phyloP scores from a whole-genome alignment of 2,888 invertebrate species.

The Pseudococcus viburni region DNA sequence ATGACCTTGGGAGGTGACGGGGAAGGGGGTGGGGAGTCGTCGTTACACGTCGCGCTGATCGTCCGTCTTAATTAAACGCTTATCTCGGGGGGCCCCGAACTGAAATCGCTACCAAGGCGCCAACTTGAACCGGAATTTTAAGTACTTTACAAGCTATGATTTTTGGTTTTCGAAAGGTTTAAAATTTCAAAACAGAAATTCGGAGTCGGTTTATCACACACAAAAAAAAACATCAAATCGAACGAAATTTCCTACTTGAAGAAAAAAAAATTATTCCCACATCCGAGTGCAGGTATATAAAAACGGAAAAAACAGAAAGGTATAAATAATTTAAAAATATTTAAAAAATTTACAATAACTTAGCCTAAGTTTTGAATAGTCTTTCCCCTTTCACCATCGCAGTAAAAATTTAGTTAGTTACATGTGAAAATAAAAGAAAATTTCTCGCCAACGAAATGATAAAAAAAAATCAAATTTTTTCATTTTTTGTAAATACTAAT shows the following conservation, averaged over 20 bases:
- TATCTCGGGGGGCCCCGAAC: not conserved
- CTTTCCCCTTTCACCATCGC: conserved; percentile 59
- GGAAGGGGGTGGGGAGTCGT: not conserved
- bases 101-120: not conserved
- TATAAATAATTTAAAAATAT: conserved; percentile 67
- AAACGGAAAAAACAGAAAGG: conserved; percentile 66
- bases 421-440: conserved; percentile 1
- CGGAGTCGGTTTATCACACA: conserved; percentile 32
- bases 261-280: conserved; percentile 58
- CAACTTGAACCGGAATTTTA: not conserved
- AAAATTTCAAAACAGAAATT: conserved; percentile 21
- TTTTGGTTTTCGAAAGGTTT: not conserved
- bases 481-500: not conserved
- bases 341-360: conserved; percentile 67
- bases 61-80: conserved; percentile 27
- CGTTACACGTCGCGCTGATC: not conserved
- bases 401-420: conserved; percentile 31
- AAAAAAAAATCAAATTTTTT: conserved; percentile 23
- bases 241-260: conserved; percentile 59
- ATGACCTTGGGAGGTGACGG: not conserved
- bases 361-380: conserved; percentile 63
- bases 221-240: conserved; percentile 51
- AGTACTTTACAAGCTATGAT: conserved; percentile 1
- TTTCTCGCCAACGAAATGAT: not conserved
- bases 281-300: conserved; percentile 65